phyloP scores from a whole-genome alignment of 2,797 vertebrate genomes.

The Sciaenops ocellatus region DNA sequence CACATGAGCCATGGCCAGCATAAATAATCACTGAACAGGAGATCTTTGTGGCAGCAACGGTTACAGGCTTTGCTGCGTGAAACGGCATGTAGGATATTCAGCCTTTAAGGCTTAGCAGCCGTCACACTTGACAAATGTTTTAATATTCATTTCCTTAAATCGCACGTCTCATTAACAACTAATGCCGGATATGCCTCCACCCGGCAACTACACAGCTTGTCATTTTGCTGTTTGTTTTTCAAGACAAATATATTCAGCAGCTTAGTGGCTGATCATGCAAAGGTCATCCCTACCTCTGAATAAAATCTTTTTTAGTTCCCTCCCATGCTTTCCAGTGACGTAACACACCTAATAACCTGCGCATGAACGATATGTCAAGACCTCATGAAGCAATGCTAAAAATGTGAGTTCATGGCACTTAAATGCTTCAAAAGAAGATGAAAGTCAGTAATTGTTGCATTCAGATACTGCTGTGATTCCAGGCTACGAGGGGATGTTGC shows the following conservation, averaged over 20 bases:
- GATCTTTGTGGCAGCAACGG: conserved; percentile 53
- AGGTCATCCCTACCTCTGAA: conserved; percentile 9
- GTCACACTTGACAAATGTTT: not conserved
- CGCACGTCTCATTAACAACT: not conserved
- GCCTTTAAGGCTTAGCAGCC: not conserved
- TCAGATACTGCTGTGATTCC: not conserved
- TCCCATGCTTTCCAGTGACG: not conserved
- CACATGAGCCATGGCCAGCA: conserved; percentile 52
- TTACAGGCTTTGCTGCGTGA: conserved; percentile 24
- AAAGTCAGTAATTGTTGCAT: not conserved
- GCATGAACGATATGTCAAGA: not conserved
- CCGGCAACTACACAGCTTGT: not conserved
- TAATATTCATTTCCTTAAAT: conserved; percentile 1
- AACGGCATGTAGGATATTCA: conserved; percentile 22
- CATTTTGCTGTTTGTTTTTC: not conserved
- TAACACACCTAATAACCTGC: too few relatives aligned
- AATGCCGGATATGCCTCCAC: not conserved
- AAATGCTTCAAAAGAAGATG: not conserved
- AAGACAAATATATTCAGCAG: conserved; percentile 9
- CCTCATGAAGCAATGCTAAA: not conserved
- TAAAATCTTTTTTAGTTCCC: not conserved
- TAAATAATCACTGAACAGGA: conserved; percentile 67
- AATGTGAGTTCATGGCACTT: not conserved
- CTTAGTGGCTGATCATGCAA: not conserved
- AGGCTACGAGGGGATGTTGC: not conserved